Conservation (phyloP, 2,888 invertebrate species). For the Athetis lepigone region DNA sequence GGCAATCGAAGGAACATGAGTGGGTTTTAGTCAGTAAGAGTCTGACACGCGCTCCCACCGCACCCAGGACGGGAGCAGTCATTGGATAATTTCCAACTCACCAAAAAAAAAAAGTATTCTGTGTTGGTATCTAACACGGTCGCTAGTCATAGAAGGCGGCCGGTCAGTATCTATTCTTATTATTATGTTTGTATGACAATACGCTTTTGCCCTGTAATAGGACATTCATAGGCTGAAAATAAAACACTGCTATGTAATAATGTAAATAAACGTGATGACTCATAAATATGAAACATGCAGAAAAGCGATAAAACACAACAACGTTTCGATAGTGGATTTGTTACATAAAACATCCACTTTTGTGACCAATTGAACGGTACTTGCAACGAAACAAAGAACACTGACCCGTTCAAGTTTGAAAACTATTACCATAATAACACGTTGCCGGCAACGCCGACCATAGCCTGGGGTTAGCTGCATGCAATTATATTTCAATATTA, state of each 20-base stretch:
- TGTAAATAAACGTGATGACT: neutral
- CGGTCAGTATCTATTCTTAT: too few relatives aligned
- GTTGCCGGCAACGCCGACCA: constrained; percentile 66
- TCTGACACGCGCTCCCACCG: too few relatives aligned
- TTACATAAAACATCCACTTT: constrained; percentile 67
- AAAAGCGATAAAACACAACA: constrained; percentile 28
- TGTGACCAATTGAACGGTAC: constrained; percentile 72
- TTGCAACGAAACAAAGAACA: constrained; percentile 80
- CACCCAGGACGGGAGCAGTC: too few relatives aligned
- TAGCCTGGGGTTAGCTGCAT: constrained; percentile 69
- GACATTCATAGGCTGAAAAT: too few relatives aligned
- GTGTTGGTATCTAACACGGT: too few relatives aligned
- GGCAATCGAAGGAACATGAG: too few relatives aligned
- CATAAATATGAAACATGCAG: constrained; percentile 6
- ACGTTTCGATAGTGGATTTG: constrained; percentile 46
- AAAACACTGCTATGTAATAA: neutral
- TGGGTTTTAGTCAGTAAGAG: too few relatives aligned
- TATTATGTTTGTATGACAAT: neutral
- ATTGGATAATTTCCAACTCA: too few relatives aligned
- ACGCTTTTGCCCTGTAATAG: neutral
- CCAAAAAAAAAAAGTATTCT: too few relatives aligned
- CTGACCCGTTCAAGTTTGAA: constrained; percentile 77
- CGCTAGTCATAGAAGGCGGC: too few relatives aligned
- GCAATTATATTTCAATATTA: constrained; percentile 84
- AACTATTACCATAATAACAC: constrained; percentile 85